Conservation (phyloP, 64 coral and sea anemone species). For the Stylophora pistillata region DNA sequence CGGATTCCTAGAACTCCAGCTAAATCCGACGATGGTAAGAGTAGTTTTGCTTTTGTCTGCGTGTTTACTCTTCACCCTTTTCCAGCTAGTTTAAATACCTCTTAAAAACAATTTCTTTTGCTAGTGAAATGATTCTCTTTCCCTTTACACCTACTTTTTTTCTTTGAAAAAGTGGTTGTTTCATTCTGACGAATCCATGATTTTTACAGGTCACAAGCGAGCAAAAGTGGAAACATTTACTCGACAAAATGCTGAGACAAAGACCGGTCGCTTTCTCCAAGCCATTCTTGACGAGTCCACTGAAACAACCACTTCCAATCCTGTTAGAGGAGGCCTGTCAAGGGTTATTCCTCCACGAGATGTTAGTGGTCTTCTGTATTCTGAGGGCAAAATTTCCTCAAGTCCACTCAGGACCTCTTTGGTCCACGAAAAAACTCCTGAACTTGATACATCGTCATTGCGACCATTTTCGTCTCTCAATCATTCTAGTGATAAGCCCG, state of each 20-base stretch:
- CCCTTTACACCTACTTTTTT: background rate
- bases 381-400: background rate
- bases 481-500: background rate
- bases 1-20: conserved; percentile 62
- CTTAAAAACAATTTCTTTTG: background rate
- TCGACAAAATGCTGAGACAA: background rate
- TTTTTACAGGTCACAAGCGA: background rate
- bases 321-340: background rate
- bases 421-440: background rate
- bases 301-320: background rate
- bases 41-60: background rate
- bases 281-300: conserved; percentile 32
- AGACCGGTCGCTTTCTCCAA: conserved; percentile 41
- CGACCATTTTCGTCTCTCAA: background rate
- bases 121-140: background rate
- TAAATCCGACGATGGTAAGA: conserved; percentile 39
- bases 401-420: background rate
- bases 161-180: background rate
- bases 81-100: background rate
- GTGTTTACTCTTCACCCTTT: background rate
- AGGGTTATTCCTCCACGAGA: background rate
- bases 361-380: background rate
- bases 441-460: background rate
- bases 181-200: background rate
- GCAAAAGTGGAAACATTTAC: background rate